Evolutionary conservation across 2,888 invertebrate genomes (phyloP), one percentile per base, ranked within the genome.

Genomic region (Diogma glabrata): DNA sequence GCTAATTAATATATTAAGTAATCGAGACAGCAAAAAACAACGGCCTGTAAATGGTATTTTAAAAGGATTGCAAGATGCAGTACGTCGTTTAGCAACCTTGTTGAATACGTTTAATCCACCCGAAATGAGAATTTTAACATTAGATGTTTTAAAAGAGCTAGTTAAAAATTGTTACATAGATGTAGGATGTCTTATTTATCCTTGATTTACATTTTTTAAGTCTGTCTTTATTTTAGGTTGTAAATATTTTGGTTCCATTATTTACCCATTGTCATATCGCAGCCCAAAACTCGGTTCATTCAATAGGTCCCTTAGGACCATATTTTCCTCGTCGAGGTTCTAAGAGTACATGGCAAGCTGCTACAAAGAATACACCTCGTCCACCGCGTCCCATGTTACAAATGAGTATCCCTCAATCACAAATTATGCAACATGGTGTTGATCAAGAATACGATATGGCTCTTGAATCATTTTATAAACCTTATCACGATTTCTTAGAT

Each of bases 401-500:
- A 70, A 89, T 88, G 87, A 82, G 82, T 57, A 81, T 89, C 57
- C 84, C 87, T 17, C 79, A 84, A 58, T 81, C 79, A 54, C 85
- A 85, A 61, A 68, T 88, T 45, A 61, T 66, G 6, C 67, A 66
- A 28, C 64, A 83, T 72, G 86, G 87, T 20, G 74, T 81, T 12
- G 87, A 89, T 71, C 79, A 79, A 7, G 83, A 82, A 40, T 89
- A 87, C 61, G 88, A 89, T 64, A 75, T 76, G 50, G 82, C 82
- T 7, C 70, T 89, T 50, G 75, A 80, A 48, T 83, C 83, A 56
- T 88, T 87, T 66, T 92, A 87, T 70, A 71, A 81, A 23, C 92
- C 92, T 0, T 94, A 94, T 67, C 93, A 94, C 66, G 84, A 84
- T 62, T 84, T 94, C 56, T 82, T 94, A 51, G 93, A 94, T 72